Conservation (phyloP, 1,140 invertebrate genomes). For the Ostrea edulis region DNA sequence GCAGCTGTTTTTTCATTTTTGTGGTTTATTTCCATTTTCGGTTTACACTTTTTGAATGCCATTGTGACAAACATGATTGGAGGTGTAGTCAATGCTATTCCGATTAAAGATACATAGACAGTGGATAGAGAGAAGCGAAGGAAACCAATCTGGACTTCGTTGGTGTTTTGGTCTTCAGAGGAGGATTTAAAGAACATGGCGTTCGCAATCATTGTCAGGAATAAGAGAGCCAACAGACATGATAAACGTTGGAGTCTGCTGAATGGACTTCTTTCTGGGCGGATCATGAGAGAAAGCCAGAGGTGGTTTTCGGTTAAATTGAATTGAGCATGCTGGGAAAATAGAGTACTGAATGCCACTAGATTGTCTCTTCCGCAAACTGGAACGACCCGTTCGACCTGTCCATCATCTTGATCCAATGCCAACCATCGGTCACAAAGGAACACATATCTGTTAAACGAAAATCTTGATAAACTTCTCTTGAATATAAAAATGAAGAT, state of each 20-base stretch:
- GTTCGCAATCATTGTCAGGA: constrained; percentile 78
- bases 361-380: constrained; percentile 70
- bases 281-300: constrained; percentile 75
- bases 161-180: constrained; percentile 50
- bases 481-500: neutral
- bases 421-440: constrained; percentile 75
- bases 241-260: constrained; percentile 77
- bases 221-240: constrained; percentile 74
- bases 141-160: constrained; percentile 58
- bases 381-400: constrained; percentile 73
- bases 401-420: constrained; percentile 73
- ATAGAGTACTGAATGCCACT: constrained; percentile 73
- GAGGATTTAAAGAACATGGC: constrained; percentile 76
- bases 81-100: constrained; percentile 60
- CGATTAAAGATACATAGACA: constrained; percentile 61
- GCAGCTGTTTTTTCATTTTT: constrained; percentile 32
- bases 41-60: constrained; percentile 64
- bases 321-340: constrained; percentile 72
- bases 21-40: constrained; percentile 20
- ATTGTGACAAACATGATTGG: constrained; percentile 62
- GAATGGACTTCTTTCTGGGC: constrained; percentile 74
- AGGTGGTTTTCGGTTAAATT: constrained; percentile 78
- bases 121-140: constrained; percentile 59
- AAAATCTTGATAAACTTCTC: neutral
- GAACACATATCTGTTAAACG: constrained; percentile 71